Evolutionary conservation across 2,888 invertebrate species (phyloP), one percentile per base, ranked within the genome.

Genomic region (Apoda limacodes): DNA sequence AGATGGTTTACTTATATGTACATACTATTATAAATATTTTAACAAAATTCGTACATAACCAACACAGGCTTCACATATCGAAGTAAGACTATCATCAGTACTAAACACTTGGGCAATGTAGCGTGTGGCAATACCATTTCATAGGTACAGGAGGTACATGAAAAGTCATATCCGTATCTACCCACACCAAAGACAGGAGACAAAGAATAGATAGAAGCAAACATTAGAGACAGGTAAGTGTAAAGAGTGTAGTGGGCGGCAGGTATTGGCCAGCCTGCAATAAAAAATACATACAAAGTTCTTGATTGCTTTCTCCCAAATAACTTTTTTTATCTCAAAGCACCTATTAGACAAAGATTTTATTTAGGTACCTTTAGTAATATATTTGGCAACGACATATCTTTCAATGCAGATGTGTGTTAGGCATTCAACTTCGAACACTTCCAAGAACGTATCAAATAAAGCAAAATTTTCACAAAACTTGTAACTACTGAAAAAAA

Each of bases 401-500:
- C 82, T 60, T 46, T 83, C 82, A 27, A 82, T 64, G 40, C 78
- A 75, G 15, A 82, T 54, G 32, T 80, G 63, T 2, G 81, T 69
- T 10, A 83, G 50, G 34, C 66, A 61, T 47, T 75, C 71, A 24
- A 81, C 62, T 56, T 82, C 82, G 34, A 70, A 67, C 6, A 75
- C 63, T 22, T 71, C 65, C 40, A 82, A 46, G 48, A 82, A 69
- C 30, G 76, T 76, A 35, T 78, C 72, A 38, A 72, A 46, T 42
- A 80, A 81, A 13, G 50, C 63, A 11, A 30, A 26, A 13, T 15
- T 22, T 25, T n/a, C n/a, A n/a, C n/a, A n/a, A n/a, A n/a, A n/a
- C n/a, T n/a, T n/a, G n/a, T n/a, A n/a, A n/a, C n/a, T n/a, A n/a
- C n/a, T n/a, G n/a, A n/a, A n/a, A n/a, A n/a, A n/a, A n/a, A n/a